phyloP scores from a whole-genome alignment of 2,797 vertebrate species.

The Fringilla coelebs region DNA sequence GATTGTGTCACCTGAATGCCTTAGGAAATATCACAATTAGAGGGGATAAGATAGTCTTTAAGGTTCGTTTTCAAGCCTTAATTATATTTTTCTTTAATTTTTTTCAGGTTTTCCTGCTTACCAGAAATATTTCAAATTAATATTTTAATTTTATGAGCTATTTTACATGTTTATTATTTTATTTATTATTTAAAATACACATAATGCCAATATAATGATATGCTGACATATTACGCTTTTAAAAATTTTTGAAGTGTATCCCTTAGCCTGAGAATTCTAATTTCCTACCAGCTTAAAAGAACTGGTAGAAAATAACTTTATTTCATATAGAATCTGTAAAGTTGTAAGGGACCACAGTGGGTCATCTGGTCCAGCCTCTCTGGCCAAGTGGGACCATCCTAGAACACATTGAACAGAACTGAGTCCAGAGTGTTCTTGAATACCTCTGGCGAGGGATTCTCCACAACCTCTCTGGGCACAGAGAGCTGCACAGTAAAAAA shows the following conservation, averaged over 20 bases:
- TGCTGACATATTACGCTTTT: not conserved
- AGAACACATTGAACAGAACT: not conserved
- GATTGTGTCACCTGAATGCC: not conserved
- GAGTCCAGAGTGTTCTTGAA: not conserved
- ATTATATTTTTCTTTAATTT: not conserved
- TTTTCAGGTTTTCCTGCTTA: not conserved
- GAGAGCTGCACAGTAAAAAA: rapidly evolving
- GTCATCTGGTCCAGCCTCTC: not conserved
- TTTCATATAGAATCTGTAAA: not conserved
- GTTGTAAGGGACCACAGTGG: not conserved
- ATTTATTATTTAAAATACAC: not conserved
- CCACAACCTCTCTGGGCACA: too few relatives aligned
- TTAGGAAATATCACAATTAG: not conserved
- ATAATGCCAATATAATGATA: not conserved
- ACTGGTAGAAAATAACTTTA: not conserved
- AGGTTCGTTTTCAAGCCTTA: not conserved
- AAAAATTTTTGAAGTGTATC: not conserved
- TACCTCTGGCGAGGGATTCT: not conserved
- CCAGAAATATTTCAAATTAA: not conserved
- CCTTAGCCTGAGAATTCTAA: not conserved
- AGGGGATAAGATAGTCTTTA: too few relatives aligned
- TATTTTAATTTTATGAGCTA: not conserved
- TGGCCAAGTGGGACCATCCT: not conserved
- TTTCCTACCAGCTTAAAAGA: not conserved
- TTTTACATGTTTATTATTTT: not conserved